Evolutionary conservation across 2,113 vertebrate genomes (phyloP).

Genomic region (Ptychochromis oligacanthus): DNA sequence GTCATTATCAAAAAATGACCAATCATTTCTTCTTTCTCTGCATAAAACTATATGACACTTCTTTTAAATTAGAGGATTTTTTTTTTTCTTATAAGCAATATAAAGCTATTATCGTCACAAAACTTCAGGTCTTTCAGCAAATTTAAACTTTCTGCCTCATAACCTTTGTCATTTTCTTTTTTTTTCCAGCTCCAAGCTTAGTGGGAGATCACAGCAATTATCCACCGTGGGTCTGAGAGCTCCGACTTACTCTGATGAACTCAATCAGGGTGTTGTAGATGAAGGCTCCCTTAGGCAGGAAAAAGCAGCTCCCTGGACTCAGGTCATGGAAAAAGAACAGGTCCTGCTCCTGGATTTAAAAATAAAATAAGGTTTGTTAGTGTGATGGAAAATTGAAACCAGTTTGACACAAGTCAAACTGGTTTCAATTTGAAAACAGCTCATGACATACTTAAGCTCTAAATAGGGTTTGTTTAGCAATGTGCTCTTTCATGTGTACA

Average conservation of each 20-base stretch:
- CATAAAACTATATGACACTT: neutral
- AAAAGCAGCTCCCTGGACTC: slow-evolving; percentile 98
- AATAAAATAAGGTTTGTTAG: slow-evolving; percentile 11
- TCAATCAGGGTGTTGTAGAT: slow-evolving; percentile 93
- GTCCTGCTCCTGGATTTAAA: slow-evolving; percentile 90
- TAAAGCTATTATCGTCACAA: neutral
- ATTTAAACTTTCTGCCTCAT: slow-evolving; percentile 6
- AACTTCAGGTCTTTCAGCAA: neutral
- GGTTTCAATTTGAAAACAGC: slow-evolving; percentile 22
- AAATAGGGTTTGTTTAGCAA: neutral
- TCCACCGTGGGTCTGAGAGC: neutral
- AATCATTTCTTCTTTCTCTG: neutral
- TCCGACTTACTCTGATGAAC: slow-evolving; percentile 90
- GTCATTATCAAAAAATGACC: neutral
- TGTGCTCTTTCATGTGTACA: neutral
- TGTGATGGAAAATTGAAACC: slow-evolving; percentile 14
- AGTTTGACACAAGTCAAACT: too few species aligned
- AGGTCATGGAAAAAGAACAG: slow-evolving; percentile 98
- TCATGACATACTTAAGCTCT: neutral
- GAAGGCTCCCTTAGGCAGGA: slow-evolving; percentile 94
- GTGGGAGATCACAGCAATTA: slow-evolving; percentile 19
- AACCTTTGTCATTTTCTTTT: neutral
- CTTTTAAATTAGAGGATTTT: neutral
- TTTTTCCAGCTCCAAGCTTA: neutral
- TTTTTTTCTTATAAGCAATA: neutral